Conservation (phyloP, 2,113 vertebrate genomes). For the Bagarius yarrelli region DNA sequence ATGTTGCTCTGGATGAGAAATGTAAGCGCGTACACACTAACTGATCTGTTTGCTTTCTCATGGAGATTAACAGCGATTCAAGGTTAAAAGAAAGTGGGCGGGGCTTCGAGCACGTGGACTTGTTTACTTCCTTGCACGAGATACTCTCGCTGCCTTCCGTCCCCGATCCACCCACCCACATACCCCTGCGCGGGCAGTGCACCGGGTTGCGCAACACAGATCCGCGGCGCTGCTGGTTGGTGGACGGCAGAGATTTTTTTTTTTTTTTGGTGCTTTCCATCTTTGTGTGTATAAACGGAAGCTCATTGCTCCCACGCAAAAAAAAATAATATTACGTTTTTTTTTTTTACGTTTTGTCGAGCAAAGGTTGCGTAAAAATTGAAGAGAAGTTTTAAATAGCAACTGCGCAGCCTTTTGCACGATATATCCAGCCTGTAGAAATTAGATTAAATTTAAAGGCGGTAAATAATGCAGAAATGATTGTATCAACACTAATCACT, state of each 20-base stretch:
- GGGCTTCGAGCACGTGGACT: constrained; percentile 42
- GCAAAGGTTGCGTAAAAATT: too few species aligned
- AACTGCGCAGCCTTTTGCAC: too few species aligned
- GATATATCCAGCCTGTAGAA: too few species aligned
- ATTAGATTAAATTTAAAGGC: too few species aligned
- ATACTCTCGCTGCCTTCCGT: background rate
- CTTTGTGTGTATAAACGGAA: background rate
- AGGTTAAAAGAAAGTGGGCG: background rate
- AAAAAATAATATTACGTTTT: too few species aligned
- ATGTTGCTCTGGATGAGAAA: too few species aligned
- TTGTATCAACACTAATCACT: too few species aligned
- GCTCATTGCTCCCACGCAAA: background rate
- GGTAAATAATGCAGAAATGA: too few species aligned
- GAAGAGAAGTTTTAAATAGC: too few species aligned
- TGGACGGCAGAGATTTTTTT: background rate
- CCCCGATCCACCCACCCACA: background rate
- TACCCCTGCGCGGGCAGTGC: background rate
- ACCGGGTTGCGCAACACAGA: background rate
- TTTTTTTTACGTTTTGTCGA: too few species aligned
- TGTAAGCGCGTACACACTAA: too few species aligned
- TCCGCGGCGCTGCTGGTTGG: background rate
- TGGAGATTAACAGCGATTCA: background rate
- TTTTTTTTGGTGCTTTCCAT: background rate
- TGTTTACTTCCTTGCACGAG: constrained; percentile 38
- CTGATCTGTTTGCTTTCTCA: background rate